phyloP scores from a whole-genome alignment of 2,113 vertebrate genomes.

The Reinhardtius hippoglossoides region DNA sequence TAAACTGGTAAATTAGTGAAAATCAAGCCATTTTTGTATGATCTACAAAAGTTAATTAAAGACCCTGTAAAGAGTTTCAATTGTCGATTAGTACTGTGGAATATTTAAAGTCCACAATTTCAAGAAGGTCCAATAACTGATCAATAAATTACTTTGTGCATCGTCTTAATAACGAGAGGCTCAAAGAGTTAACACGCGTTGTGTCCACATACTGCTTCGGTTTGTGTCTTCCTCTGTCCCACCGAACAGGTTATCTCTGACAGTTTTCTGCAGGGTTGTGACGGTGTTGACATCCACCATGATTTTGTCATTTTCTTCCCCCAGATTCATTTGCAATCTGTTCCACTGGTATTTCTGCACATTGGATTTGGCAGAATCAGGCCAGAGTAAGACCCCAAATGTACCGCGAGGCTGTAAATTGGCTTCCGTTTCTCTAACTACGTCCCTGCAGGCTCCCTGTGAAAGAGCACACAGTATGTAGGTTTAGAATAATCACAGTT shows the following conservation, averaged over 20 bases:
- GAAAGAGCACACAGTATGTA: conserved; percentile 38
- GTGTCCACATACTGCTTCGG: too few species aligned
- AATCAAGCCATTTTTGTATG: too few species aligned
- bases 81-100: too few species aligned
- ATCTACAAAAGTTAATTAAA: too few species aligned
- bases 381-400: conserved; percentile 58
- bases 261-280: conserved; percentile 22
- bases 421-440: conserved; percentile 56
- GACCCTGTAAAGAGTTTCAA: too few species aligned
- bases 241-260: neutral
- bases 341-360: conserved; percentile 54
- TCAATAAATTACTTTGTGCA: too few species aligned
- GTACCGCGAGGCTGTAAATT: conserved; percentile 56
- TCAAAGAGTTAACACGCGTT: too few species aligned
- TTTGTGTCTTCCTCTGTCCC: neutral
- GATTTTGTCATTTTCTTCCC: conserved; percentile 58
- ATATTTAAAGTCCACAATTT: too few species aligned
- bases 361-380: conserved; percentile 76
- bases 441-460: conserved; percentile 43
- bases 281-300: conserved; percentile 33
- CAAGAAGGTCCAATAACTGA: too few species aligned
- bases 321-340: conserved; percentile 58
- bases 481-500: conserved; percentile 40
- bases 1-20: too few species aligned
- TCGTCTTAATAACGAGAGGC: too few species aligned